These are phyloP conservation scores for Chaetophractus vellerosus DNA, from an alignment of 2,797 vertebrate genomes.

Conservation along the genomic window DNA sequence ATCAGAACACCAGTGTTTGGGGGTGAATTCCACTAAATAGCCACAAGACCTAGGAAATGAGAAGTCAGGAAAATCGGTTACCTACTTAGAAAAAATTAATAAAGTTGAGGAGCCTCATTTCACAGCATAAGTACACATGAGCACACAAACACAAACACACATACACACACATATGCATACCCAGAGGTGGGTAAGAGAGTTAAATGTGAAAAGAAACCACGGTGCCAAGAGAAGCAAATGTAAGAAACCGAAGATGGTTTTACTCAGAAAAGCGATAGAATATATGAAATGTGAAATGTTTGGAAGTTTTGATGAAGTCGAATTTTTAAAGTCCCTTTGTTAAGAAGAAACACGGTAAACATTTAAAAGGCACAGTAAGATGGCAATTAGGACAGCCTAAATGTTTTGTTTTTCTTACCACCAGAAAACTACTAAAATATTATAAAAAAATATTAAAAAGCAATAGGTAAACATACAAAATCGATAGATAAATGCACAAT, in stretches of 20 bases:
- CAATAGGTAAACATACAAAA: background rate
- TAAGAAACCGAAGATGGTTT: background rate
- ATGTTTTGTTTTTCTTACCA: background rate
- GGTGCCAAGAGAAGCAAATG: background rate
- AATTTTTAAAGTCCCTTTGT: background rate
- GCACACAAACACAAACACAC: too few relatives aligned
- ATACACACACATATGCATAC: too few relatives aligned
- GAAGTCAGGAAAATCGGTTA: background rate
- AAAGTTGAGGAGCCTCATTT: background rate
- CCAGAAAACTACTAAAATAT: background rate
- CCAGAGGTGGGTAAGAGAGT: background rate
- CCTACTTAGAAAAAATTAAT: background rate
- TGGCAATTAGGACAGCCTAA: background rate
- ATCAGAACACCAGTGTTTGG: background rate
- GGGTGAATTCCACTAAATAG: background rate
- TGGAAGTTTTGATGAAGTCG: background rate
- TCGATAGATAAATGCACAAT: background rate
- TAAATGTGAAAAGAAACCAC: background rate
- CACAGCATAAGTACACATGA: background rate
- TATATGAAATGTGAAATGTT: background rate
- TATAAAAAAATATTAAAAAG: background rate
- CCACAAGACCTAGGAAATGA: background rate
- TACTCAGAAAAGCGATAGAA: background rate
- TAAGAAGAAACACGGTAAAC: background rate
- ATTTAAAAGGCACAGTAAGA: background rate